A percentile compares a stretch with the other conserved stretches of the same genome.
Conservation (phyloP, 2,888 invertebrate species). For the Heliconius cydno region DNA sequence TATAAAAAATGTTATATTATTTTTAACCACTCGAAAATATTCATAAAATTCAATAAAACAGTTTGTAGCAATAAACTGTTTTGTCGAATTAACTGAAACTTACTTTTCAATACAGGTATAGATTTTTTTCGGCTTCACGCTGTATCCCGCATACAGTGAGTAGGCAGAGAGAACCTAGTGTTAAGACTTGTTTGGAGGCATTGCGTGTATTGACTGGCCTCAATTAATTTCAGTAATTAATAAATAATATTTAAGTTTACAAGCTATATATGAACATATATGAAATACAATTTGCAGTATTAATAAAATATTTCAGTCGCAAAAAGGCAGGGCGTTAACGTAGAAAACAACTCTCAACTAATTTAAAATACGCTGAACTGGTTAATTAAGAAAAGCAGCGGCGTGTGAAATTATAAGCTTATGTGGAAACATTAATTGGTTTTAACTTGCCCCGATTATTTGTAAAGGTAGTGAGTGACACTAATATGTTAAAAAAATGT, state of each 20-base stretch:
- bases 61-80: too few species aligned
- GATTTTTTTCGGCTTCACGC: too few species aligned
- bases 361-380: slow-evolving; percentile 39
- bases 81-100: too few species aligned
- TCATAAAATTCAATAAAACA: too few species aligned
- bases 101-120: too few species aligned
- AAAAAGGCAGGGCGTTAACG: slow-evolving; percentile 28
- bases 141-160: too few species aligned
- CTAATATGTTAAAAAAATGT: not conserved
- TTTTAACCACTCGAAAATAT: too few species aligned
- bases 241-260: not conserved
- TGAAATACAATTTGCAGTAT: slow-evolving; percentile 4
- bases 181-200: too few species aligned
- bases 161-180: too few species aligned
- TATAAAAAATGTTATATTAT: too few species aligned
- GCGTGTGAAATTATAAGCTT: slow-evolving; percentile 34
- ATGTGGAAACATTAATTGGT: slow-evolving; percentile 37
- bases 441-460: slow-evolving; percentile 24
- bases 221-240: too few species aligned
- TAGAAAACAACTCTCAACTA: slow-evolving; percentile 33
- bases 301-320: slow-evolving; percentile 25
- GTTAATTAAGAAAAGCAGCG: slow-evolving; percentile 37
- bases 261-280: not conserved
- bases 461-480: slow-evolving; percentile 13
- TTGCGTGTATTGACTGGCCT: too few species aligned